A percentile compares a stretch with the other conserved stretches of the same genome.
phyloP scores from a whole-genome alignment of 2,888 invertebrate species.

The Carabus problematicus region DNA sequence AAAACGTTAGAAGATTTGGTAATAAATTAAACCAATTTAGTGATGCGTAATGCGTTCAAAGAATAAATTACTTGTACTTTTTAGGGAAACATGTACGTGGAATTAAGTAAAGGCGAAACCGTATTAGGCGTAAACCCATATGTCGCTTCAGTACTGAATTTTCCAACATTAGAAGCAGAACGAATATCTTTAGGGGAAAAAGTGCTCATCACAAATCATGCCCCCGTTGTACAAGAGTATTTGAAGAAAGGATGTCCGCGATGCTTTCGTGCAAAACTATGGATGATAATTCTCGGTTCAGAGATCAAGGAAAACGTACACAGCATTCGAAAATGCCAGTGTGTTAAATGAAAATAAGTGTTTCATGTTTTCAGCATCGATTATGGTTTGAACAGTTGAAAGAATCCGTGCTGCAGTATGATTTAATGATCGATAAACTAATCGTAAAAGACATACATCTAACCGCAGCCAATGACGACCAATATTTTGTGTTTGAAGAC shows the following conservation, averaged over 20 bases:
- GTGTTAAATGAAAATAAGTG: slow-evolving; percentile 13
- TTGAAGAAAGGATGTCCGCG: slow-evolving; percentile 86
- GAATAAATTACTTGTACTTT: background rate
- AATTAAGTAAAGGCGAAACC: slow-evolving; percentile 80
- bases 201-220: slow-evolving; percentile 79
- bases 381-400: slow-evolving; percentile 83
- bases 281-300: slow-evolving; percentile 87
- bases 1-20: slow-evolving; percentile 87
- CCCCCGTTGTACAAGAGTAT: slow-evolving; percentile 89
- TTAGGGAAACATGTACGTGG: slow-evolving; percentile 73
- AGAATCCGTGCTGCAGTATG: slow-evolving; percentile 82
- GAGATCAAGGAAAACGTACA: slow-evolving; percentile 73
- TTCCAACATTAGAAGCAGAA: slow-evolving; percentile 71
- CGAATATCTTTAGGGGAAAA: slow-evolving; percentile 77
- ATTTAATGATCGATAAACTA: slow-evolving; percentile 91
- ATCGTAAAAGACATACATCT: slow-evolving; percentile 96
- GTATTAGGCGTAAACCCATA: slow-evolving; percentile 74
- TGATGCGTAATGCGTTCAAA: background rate
- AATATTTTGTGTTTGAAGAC: slow-evolving; percentile 98
- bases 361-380: slow-evolving; percentile 65
- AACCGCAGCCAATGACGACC: slow-evolving; percentile 96
- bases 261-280: slow-evolving; percentile 78
- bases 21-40: slow-evolving; percentile 45
- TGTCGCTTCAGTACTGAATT: slow-evolving; percentile 65
- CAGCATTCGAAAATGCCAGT: slow-evolving; percentile 14